Evolutionary conservation across 2,113 vertebrate genomes (phyloP), one percentile per base, ranked within the genome.

Genomic region (Halichoeres trimaculatus): DNA sequence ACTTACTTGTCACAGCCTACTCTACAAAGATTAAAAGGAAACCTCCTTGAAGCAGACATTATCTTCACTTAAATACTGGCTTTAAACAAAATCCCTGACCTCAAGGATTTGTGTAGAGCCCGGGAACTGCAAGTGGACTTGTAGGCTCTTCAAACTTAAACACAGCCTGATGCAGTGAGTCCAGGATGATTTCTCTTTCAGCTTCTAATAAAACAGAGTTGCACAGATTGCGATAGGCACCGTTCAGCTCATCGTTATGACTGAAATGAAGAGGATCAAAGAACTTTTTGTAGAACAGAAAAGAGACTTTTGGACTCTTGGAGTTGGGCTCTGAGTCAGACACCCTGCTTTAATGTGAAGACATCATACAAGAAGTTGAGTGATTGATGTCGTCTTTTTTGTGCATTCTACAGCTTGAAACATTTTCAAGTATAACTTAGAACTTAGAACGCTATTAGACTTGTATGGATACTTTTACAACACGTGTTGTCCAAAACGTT

Each of bases 71-170:
- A 55, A 71, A 71, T 50, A 60, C 4, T 36, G 38, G 22, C 10
- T 56, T 23, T 38, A 2, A 69, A 62, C 30, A 51, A 48, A 65
- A 52, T 17, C 5, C 43, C 43, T 51, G 22, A 41, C 57, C 23
- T 62, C 34, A 14, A 68, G 51, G 63, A 55, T 48, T 26, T 65
- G 24, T 52, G 43, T 30, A 24, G 56, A 11, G 45, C 30, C 45
- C 64, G 36, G 9, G 8, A 36, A 54, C 40, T 6, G 6, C 6
- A 30, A 30, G 30, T 30, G 30, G 30, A 30, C 30, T 30, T 30
- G 30, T 30, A 30, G 30, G 30, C 30, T 30, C 30, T 30, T 30
- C 30, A 4, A 30, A 30, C 30, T 30, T 6, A 4, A 30, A 30
- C 30, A 30, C 3, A 30, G 30, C 30, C 30, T 30, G 6, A 30